Conservation (phyloP, 2,113 vertebrate genomes). For the Atractosteus spatula region DNA sequence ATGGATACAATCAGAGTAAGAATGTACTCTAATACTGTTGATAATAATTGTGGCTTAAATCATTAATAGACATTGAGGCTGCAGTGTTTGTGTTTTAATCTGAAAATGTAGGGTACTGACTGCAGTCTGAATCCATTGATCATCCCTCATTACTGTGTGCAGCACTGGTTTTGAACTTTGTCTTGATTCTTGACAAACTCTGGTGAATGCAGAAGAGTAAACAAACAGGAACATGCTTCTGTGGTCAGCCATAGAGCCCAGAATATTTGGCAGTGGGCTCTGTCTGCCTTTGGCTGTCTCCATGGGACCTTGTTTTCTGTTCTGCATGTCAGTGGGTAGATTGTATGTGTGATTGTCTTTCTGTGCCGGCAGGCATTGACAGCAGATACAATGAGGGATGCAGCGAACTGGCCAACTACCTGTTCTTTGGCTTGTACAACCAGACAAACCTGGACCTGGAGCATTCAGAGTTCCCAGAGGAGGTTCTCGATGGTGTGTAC, state of each 20-base stretch:
- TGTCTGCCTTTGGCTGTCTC: neutral
- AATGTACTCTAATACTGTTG: no score
- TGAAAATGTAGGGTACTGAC: no score
- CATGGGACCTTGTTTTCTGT: neutral
- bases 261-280: neutral
- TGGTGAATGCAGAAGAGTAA: neutral
- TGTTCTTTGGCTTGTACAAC: conserved; percentile 89
- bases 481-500: conserved; percentile 84
- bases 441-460: conserved; percentile 74
- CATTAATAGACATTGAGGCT: no score
- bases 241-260: no score
- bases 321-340: neutral
- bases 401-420: conserved; percentile 88
- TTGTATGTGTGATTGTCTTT: neutral
- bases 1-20: no score
- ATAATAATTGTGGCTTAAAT: no score
- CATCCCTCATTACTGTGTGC: neutral
- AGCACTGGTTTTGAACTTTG: neutral
- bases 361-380: conserved; percentile 80
- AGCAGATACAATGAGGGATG: conserved; percentile 94
- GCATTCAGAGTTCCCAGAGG: conserved; percentile 83
- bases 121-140: no score
- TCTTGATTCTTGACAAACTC: neutral
- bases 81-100: no score
- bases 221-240: no score